Conservation (phyloP, 2,797 vertebrate genomes). For the Sebastes matsubarae region DNA sequence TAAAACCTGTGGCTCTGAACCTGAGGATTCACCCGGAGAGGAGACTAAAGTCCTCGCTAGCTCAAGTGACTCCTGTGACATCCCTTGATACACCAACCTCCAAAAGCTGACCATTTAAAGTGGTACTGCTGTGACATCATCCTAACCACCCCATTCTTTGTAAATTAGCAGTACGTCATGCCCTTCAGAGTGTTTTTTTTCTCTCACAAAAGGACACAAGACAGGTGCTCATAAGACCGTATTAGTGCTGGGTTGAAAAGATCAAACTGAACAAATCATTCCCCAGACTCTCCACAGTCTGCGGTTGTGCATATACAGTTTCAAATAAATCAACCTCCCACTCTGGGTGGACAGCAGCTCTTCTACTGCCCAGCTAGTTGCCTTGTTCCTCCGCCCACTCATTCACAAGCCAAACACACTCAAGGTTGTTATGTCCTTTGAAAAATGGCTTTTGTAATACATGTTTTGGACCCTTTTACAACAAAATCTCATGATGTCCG, state of each 20-base stretch:
- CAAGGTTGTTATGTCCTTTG: not conserved
- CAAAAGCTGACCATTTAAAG: not conserved
- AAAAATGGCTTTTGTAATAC: constrained; percentile 15
- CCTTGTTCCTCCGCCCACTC: constrained; percentile 30
- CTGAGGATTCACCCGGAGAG: not conserved
- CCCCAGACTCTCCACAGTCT: constrained; percentile 18
- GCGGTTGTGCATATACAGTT: constrained; percentile 3
- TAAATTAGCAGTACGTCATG: not conserved
- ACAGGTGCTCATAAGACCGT: not conserved
- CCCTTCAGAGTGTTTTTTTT: not conserved
- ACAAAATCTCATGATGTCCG: not conserved
- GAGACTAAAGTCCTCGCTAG: not conserved
- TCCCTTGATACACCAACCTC: not conserved
- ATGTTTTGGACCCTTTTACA: not conserved
- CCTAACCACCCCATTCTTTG: not conserved
- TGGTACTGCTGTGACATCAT: not conserved
- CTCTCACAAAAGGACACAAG: not conserved
- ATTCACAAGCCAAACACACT: constrained; percentile 11
- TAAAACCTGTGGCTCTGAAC: not conserved
- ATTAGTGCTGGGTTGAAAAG: not conserved
- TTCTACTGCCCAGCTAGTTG: constrained; percentile 5
- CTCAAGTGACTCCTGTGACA: not conserved
- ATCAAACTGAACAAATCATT: constrained; percentile 3
- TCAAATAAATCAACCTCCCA: constrained; percentile 47
- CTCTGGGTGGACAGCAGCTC: constrained; percentile 37